phyloP scores from a whole-genome alignment of 2,113 vertebrate genomes.

The Elephantulus edwardii region DNA sequence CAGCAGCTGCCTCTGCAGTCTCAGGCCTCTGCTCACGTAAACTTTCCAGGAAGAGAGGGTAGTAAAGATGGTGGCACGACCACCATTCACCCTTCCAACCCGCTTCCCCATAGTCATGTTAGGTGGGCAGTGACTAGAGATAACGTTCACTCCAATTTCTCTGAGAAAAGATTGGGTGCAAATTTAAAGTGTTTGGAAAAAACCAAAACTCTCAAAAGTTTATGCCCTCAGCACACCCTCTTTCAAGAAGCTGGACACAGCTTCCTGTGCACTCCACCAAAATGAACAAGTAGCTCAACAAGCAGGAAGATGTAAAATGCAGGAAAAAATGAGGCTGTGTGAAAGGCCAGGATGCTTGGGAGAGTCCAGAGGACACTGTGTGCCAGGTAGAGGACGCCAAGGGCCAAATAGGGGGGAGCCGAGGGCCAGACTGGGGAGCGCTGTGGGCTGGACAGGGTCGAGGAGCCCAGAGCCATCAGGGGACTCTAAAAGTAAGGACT shows the following conservation, averaged over 20 bases:
- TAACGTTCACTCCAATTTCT: not conserved
- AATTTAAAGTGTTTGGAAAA: not conserved
- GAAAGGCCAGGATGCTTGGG: not conserved
- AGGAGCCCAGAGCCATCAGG: not conserved
- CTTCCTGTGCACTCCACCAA: not conserved
- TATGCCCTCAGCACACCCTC: not conserved
- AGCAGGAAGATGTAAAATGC: not conserved
- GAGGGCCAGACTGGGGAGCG: not conserved
- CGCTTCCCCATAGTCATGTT: not conserved
- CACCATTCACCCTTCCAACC: not conserved
- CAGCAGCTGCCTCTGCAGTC: not conserved
- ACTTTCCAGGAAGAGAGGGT: no score
- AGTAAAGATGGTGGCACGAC: not conserved
- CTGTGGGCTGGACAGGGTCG: no score
- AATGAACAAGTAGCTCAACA: not conserved
- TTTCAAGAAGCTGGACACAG: not conserved
- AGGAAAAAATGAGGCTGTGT: not conserved
- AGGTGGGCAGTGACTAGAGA: not conserved
- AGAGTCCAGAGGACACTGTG: no score
- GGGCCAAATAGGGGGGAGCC: fast-evolving
- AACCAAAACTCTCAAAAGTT: not conserved
- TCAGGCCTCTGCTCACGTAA: not conserved
- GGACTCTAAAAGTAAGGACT: not conserved
- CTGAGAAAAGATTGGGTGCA: not conserved
- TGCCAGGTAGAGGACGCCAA: no score